A percentile compares a stretch with the other conserved stretches of the same genome.
phyloP scores from a whole-genome alignment of 2,888 invertebrate genomes.

The Metopia argyrocephala region DNA sequence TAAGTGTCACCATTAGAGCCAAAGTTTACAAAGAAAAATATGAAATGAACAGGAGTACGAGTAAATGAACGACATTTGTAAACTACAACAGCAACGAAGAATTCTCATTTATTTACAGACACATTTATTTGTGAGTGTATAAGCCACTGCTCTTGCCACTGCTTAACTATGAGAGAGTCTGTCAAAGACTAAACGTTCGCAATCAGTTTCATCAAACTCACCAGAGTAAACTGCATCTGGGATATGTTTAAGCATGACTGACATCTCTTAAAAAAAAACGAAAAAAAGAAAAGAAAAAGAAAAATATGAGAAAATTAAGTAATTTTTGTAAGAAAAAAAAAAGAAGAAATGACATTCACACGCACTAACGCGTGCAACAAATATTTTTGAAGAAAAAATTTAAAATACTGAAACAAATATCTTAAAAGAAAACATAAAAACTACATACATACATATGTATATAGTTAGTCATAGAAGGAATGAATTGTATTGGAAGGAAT shows the following conservation, averaged over 20 bases:
- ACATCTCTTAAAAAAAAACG: constrained; percentile 3
- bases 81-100: not conserved
- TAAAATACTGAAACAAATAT: no score
- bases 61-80: constrained; percentile 4
- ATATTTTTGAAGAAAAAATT: not conserved
- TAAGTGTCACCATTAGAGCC: not conserved
- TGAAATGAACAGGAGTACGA: constrained; percentile 1
- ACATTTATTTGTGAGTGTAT: not conserved
- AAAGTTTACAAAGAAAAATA: not conserved
- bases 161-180: not conserved
- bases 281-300: not conserved
- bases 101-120: not conserved
- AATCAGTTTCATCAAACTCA: constrained; percentile 38
- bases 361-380: not conserved
- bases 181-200: constrained; percentile 39
- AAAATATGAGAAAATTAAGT: not conserved
- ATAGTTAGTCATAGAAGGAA: no score
- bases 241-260: constrained; percentile 44
- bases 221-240: constrained; percentile 46
- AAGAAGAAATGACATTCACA: not conserved
- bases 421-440: no score
- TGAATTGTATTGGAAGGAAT: no score
- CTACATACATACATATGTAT: no score
- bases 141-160: not conserved
- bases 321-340: not conserved